Percentiles rank a stretch among this genome's conserved stretches.
Conservation (phyloP, 2,888 invertebrate genomes). For the Cheilosia impressa region DNA sequence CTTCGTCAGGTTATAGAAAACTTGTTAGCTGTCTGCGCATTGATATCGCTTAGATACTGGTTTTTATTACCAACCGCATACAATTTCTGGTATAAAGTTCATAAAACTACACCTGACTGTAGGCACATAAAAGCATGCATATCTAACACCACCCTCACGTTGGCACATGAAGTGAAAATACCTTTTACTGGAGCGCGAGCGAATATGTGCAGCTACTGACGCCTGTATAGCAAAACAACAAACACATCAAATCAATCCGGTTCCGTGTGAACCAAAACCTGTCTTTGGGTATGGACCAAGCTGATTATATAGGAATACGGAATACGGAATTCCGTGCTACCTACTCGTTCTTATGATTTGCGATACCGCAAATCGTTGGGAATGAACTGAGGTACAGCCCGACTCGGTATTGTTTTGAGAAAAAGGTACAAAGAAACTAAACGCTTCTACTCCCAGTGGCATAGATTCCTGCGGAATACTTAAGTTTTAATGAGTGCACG, state of each 20-base stretch:
- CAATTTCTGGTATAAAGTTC: constrained; percentile 44
- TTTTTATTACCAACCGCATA: constrained; percentile 8
- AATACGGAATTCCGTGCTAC: constrained; percentile 44
- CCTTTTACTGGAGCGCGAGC: constrained; percentile 7
- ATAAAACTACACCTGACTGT: constrained; percentile 29
- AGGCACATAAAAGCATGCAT: constrained; percentile 23
- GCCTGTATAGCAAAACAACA: constrained; percentile 4
- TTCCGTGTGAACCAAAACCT: constrained; percentile 80
- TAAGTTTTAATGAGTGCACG: constrained; percentile 19
- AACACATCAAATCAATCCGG: constrained; percentile 76
- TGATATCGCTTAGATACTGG: constrained; percentile 17
- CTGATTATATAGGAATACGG: not conserved
- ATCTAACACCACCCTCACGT: constrained; percentile 56
- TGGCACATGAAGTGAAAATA: not conserved
- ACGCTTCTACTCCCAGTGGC: constrained; percentile 50
- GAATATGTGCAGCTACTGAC: constrained; percentile 9
- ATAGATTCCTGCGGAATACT: constrained; percentile 37
- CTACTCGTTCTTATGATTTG: constrained; percentile 61
- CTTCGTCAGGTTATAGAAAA: constrained; percentile 15
- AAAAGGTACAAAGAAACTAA: constrained; percentile 7
- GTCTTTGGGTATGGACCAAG: constrained; percentile 70
- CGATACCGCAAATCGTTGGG: constrained; percentile 37
- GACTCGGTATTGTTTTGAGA: constrained; percentile 37
- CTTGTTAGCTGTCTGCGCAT: constrained; percentile 15
- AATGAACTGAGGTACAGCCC: constrained; percentile 10